phyloP scores from a whole-genome alignment of 2,113 vertebrate species.

The Tyto alba region DNA sequence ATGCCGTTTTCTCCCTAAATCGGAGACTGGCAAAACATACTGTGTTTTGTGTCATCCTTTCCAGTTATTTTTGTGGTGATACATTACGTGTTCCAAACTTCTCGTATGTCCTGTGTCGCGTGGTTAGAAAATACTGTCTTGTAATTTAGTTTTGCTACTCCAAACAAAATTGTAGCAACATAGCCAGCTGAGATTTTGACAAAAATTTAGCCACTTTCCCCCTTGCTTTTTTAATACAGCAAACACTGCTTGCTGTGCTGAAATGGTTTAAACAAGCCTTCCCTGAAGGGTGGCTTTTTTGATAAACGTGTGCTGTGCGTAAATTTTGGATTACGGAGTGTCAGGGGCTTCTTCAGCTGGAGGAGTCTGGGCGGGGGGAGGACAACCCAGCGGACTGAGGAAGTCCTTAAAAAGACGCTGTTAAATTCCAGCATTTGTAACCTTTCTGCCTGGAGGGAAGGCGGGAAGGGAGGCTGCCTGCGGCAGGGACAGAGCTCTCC shows the following conservation, averaged over 20 bases:
- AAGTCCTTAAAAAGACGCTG: background rate
- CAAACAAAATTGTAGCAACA: background rate
- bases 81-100: slow-evolving; percentile 23
- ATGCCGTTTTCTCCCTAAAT: slow-evolving; percentile 6
- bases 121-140: slow-evolving; percentile 14
- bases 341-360: background rate
- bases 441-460: background rate
- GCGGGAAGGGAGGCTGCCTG: background rate
- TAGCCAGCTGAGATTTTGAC: background rate
- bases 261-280: slow-evolving; percentile 7
- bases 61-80: slow-evolving; percentile 17
- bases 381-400: background rate
- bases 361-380: background rate
- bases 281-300: slow-evolving; percentile 18
- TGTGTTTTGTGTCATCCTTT: slow-evolving; percentile 36
- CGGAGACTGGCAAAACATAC: background rate
- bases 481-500: background rate
- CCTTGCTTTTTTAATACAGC: background rate
- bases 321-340: slow-evolving; percentile 22
- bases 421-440: background rate
- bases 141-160: slow-evolving; percentile 25
- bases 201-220: background rate
- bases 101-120: background rate
- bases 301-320: background rate
- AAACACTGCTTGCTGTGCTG: background rate